Evolutionary conservation across 1,140 invertebrate species (phyloP), one percentile per base, ranked within the genome.

Genomic region (Panagrolaimus sp.): DNA sequence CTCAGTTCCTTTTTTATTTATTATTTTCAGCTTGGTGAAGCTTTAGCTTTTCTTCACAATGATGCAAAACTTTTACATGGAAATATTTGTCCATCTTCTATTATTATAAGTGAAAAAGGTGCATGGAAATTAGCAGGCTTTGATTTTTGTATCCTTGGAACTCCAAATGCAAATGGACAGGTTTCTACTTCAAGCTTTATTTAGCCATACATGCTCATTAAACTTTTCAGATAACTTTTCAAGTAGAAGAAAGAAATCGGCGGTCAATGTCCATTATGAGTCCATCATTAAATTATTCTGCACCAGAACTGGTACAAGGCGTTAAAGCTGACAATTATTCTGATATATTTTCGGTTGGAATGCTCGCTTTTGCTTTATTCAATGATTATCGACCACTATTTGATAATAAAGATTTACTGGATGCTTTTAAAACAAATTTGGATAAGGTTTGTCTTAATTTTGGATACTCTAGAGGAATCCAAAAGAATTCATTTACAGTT

Each of bases 101-200:
- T 98, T 71, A 87, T 98, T 57, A 89, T 97, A 63, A 96, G 91
- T n/a, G 92, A 91, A 79, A 88, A 89, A 57, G 93, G 93, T 44
- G 93, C 91, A 9, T 98, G 95, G 95, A 98, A 97, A 84, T 87
- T 98, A 25, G 90, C 90, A 13, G 93, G 94, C 3, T 88, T 98
- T 48, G 94, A 97, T 81, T 98, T 97, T 85, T 88, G 74, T 66
- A 57, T 80, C 47, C 46, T 76, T 27, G 71, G 76, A n/a, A 47
- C 31, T 14, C 51, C 51, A 3, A 57, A 57, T 57, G 14, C 51
- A 8, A 57, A 57, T 16, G 51, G 42, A 63, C 31, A 63, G n/a
- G 27, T 42, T 3, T 14, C 7, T 5, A 38, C 5, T 63, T 9
- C 16, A 63, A 25, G 25, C 13, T n/a, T 7, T 42, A 42, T 42